A percentile compares a stretch with the other conserved stretches of the same genome.
These are phyloP conservation scores for Orchestia grillus DNA, from an alignment of 1,140 invertebrate species.

Conservation along the genomic window DNA sequence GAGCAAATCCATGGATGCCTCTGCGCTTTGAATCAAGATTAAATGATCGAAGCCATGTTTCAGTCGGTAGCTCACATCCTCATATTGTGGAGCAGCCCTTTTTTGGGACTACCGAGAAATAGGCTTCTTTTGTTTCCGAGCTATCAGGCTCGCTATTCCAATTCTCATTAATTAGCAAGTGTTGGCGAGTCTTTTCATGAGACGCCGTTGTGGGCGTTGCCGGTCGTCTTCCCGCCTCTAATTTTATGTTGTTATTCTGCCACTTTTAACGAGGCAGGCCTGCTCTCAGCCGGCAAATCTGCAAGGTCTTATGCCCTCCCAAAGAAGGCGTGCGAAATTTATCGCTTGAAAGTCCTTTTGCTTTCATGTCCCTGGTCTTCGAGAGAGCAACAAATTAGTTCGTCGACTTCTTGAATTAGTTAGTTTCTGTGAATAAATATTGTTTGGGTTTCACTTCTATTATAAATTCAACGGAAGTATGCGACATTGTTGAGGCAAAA, in stretches of 20 bases:
- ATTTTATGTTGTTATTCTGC: slow-evolving; percentile 16
- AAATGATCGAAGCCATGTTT: not conserved
- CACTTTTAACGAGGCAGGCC: slow-evolving; percentile 23
- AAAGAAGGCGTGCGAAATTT: not conserved
- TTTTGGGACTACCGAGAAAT: not conserved
- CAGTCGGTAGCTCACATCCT: not conserved
- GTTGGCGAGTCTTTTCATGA: not conserved
- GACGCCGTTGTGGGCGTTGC: slow-evolving; percentile 1
- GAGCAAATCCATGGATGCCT: too few species aligned
- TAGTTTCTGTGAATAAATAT: not conserved
- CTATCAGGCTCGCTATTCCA: not conserved
- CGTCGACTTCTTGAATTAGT: not conserved
- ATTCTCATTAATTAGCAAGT: slow-evolving; percentile 37
- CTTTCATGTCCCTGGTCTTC: too few species aligned
- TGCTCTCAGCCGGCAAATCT: not conserved
- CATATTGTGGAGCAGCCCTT: not conserved
- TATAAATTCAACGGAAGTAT: not conserved
- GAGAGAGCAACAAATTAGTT: not conserved
- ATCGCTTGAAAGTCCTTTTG: not conserved
- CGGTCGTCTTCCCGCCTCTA: not conserved
- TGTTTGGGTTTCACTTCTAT: not conserved
- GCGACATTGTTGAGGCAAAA: not conserved
- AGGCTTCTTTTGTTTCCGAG: not conserved
- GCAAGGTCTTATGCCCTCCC: not conserved
- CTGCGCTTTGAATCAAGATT: too few species aligned